Percentiles rank a stretch among this genome's conserved stretches.
Evolutionary conservation across 2,888 invertebrate genomes (phyloP).

Genomic region (Dolomedes plantarius): DNA sequence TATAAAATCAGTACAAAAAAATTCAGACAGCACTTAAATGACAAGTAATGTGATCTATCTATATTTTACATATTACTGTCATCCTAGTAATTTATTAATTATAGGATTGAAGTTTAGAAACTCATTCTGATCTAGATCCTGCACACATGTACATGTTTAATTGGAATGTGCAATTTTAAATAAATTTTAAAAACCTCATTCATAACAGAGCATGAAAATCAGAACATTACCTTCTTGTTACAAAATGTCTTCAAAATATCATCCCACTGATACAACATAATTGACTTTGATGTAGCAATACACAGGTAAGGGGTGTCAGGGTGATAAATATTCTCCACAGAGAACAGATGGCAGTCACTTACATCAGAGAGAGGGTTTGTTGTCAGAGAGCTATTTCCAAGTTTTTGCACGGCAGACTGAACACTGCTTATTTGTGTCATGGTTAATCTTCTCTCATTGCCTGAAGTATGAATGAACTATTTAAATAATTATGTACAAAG

Average conservation of each 20-base stretch:
- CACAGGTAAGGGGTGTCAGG: constrained; percentile 76
- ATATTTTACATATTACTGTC: too few species aligned
- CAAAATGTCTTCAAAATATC: constrained; percentile 78
- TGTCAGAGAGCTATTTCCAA: constrained; percentile 52
- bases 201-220: too few species aligned
- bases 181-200: too few species aligned
- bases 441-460: not conserved
- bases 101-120: too few species aligned
- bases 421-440: constrained; percentile 1
- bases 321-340: constrained; percentile 74
- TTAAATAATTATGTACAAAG: too few species aligned
- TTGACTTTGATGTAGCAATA: constrained; percentile 76
- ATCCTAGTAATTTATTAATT: too few species aligned
- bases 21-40: too few species aligned
- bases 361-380: constrained; percentile 76
- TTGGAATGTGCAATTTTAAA: too few species aligned
- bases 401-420: constrained; percentile 71
- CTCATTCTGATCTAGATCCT: too few species aligned
- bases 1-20: too few species aligned
- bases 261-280: constrained; percentile 79
- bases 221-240: constrained; percentile 76
- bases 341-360: constrained; percentile 77
- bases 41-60: too few species aligned
- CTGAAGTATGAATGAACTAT: not conserved
- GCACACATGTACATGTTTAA: too few species aligned